Base-by-base conservation (phyloP, 2,113 vertebrate genomes). In the Rhegmatorhina hoffmannsi region DNA sequence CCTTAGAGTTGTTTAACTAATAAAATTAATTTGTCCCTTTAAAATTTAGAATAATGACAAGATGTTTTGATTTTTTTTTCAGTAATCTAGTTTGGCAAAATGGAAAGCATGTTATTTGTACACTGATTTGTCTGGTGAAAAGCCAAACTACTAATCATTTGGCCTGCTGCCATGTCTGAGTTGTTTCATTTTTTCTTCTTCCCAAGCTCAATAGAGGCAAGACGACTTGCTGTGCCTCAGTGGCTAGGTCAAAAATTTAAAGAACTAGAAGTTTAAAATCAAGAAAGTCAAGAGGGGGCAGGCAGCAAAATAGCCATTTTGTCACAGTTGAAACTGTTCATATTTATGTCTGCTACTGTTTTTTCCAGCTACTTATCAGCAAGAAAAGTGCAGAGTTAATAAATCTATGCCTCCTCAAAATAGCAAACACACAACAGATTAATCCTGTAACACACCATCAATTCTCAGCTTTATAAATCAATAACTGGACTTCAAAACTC, bases 11-110 rank as follows among this genome's bases (percentile, higher is more conserved):
- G 73, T 86, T 96, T 95, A 94, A 82, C 44, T 93, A 96, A 96
- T 89, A 93, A 97, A 97, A 97, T 94, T 90, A 97, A 97, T 97
- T 96, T 95, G 28, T 50, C 60, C 84, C 8, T 90, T 96, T 95
- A 95, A 97, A 97, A 85, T 94, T 82, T 93, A 96, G 97, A 96
- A 94, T 84, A 96, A 97, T 96, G 75, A 94, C 84, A 97, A 96
- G 95, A 96, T 87, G 70, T 84, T 96, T 96, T 2, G 1, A 87
- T 94, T 96, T 97, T 96, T 96, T 96, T 96, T 97, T 90, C 56
- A 92, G 88, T 93, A 95, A 97, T 84, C 77, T 67, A 56, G 11
- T 80, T 59, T 92, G 88, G 73, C 84, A 96, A 90, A 95, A 97
- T 85, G 49, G 43, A 93, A 86, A 23, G 23, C 38, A 81, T 94